Evolutionary conservation across 2,113 vertebrate species (phyloP).

Genomic region (Centropus unirufus): DNA sequence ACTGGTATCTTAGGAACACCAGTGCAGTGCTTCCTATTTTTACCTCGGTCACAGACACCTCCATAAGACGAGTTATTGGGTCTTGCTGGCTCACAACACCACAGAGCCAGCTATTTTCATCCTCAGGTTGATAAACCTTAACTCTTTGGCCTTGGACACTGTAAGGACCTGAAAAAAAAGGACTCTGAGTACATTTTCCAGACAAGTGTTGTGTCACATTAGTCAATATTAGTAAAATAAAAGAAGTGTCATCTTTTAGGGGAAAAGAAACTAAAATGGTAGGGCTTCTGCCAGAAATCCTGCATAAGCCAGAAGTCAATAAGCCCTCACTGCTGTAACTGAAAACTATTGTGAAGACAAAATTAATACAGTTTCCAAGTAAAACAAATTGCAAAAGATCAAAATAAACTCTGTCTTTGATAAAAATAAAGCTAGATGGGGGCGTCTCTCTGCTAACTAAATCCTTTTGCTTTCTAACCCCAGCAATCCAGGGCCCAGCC

Average conservation of each 20-base stretch:
- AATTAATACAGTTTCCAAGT: neutral
- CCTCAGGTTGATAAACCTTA: constrained; percentile 94
- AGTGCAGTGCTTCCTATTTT: neutral
- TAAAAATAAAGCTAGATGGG: neutral
- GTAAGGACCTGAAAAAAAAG: constrained; percentile 84
- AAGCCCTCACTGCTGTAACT: neutral
- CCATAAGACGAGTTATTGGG: constrained; percentile 91
- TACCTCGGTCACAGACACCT: constrained; percentile 93
- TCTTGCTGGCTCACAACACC: constrained; percentile 92
- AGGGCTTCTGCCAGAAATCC: neutral
- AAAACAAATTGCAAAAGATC: neutral
- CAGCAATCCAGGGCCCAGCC: neutral
- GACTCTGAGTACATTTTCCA: neutral
- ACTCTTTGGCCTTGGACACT: constrained; percentile 93
- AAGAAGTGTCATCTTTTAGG: neutral
- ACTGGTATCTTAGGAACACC: neutral
- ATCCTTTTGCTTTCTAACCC: neutral
- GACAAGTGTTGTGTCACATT: neutral
- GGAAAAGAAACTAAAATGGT: neutral
- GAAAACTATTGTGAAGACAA: neutral
- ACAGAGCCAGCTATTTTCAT: constrained; percentile 88
- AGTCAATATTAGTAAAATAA: neutral
- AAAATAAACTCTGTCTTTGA: neutral
- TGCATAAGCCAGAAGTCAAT: neutral
- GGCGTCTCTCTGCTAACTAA: neutral